Evolutionary conservation across 2,888 invertebrate genomes (phyloP).

Genomic region (Mongoloraphidia duomilia): DNA sequence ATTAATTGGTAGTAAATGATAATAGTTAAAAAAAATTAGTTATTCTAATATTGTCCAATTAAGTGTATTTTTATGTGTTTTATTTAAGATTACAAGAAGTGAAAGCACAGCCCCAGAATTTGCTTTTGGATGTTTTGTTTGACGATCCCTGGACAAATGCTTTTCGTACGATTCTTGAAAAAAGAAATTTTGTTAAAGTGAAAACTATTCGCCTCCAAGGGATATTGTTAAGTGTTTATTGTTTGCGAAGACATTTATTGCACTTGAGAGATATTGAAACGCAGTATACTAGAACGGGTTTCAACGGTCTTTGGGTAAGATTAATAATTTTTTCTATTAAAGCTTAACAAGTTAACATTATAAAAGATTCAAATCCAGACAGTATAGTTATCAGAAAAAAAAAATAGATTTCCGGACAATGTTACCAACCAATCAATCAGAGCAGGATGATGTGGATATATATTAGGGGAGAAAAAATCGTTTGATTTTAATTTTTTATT

Average conservation of each 20-base stretch:
- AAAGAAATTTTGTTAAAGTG: conserved; percentile 58
- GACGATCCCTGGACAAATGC: conserved; percentile 74
- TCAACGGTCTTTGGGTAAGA: conserved; percentile 85
- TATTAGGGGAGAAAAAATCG: no score
- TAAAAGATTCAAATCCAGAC: no score
- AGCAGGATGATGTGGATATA: no score
- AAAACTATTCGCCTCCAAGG: conserved; percentile 76
- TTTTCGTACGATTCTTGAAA: conserved; percentile 52
- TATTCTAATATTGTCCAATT: not conserved
- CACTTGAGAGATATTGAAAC: conserved; percentile 74
- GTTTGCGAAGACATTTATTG: conserved; percentile 62
- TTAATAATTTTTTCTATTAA: not conserved
- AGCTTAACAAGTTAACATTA: not conserved
- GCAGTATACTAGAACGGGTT: conserved; percentile 77
- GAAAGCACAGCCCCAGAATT: conserved; percentile 73
- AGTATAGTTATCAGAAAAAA: no score
- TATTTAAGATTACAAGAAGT: conserved; percentile 66
- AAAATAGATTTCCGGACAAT: no score
- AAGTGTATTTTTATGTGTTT: not conserved
- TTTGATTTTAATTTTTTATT: no score
- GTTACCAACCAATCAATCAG: no score
- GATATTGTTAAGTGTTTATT: conserved; percentile 62
- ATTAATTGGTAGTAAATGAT: not conserved
- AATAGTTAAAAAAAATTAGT: not conserved
- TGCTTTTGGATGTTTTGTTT: conserved; percentile 65